Evolutionary conservation across 1,140 invertebrate genomes (phyloP).

Genomic region (Drosophila albomicans): DNA sequence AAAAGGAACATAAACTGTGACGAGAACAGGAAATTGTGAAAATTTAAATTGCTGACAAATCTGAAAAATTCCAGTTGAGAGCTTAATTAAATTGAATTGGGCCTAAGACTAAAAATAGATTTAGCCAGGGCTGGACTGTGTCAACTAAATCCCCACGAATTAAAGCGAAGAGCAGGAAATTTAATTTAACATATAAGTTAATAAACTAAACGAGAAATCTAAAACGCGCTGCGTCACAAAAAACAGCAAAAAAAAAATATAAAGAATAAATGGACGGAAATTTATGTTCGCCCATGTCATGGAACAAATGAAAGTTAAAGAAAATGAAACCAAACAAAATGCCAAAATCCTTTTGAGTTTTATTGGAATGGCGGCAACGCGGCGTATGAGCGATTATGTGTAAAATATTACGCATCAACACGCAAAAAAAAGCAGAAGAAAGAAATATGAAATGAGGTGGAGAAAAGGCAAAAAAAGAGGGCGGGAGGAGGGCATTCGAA

Average conservation of each 20-base stretch:
- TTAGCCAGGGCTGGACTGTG: constrained; percentile 31
- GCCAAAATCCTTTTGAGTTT: constrained; percentile 29
- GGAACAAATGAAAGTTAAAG: constrained; percentile 71
- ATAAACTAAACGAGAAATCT: constrained; percentile 33
- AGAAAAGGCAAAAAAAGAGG: neutral
- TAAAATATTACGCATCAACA: constrained; percentile 78
- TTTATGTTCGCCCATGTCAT: constrained; percentile 64
- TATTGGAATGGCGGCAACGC: constrained; percentile 36
- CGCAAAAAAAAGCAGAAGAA: neutral
- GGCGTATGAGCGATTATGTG: constrained; percentile 79
- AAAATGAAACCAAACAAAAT: constrained; percentile 27
- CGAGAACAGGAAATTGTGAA: constrained; percentile 32
- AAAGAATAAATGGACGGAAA: constrained; percentile 44
- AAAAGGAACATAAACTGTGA: constrained; percentile 19
- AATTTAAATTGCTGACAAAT: constrained; percentile 33
- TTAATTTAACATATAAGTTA: constrained; percentile 3
- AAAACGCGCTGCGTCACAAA: constrained; percentile 38
- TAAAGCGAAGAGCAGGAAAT: constrained; percentile 14
- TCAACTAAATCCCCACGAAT: constrained; percentile 33
- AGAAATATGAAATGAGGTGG: neutral
- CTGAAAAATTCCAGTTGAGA: constrained; percentile 41
- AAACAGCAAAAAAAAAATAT: constrained; percentile 42
- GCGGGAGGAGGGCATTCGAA: constrained; percentile 21
- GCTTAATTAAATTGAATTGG: constrained; percentile 10
- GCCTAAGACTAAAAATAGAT: constrained; percentile 32